Base-by-base conservation (phyloP, 1,140 invertebrate species). In the Idris sp. region DNA sequence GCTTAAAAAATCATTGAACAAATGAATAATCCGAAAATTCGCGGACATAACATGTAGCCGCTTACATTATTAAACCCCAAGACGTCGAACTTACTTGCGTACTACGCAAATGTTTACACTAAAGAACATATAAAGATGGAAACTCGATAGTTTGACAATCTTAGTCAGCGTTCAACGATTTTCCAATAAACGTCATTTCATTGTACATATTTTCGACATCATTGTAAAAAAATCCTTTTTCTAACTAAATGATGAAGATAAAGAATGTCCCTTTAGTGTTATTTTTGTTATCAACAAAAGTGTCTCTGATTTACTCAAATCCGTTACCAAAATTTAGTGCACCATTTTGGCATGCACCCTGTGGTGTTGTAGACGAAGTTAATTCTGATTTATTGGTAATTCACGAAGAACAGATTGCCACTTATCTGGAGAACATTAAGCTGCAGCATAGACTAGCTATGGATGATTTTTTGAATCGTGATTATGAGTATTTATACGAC, bases 61-160 rank as follows among this genome's bases (percentile, higher is more conserved):
- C 72, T 48, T 71, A 61, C 58, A 74, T 73, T 77, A 68, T 74
- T 76, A 74, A 54, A 72, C n/a, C 68, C 74, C 54, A 67, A 81
- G 73, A 76, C 79, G 79, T 81, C 75, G 74, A 83, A 78, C 72
- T 61, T 77, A 76, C 75, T 61, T 79, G 77, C 81, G 76, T 81
- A 76, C 74, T 82, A 81, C 58, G 74, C 78, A 79, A 84, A 84
- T 87, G 84, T 86, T 87, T 87, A 86, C 82, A 84, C 78, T 83
- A 83, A 80, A 76, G 76, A 75, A 82, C 80, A 76, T 84, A 87
- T 87, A 87, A 86, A 86, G 78, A 79, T 80, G 81, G 78, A 82
- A 81, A 84, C 79, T 78, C 56, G 64, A 71, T 78, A 77, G 79
- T 86, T 85, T 85, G 84, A 84, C 83, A 85, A 86, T 84, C 82